Evolutionary conservation across 2,113 vertebrate species (phyloP), one percentile per base, ranked within the genome.

Genomic region (Corythornis vintsioides): DNA sequence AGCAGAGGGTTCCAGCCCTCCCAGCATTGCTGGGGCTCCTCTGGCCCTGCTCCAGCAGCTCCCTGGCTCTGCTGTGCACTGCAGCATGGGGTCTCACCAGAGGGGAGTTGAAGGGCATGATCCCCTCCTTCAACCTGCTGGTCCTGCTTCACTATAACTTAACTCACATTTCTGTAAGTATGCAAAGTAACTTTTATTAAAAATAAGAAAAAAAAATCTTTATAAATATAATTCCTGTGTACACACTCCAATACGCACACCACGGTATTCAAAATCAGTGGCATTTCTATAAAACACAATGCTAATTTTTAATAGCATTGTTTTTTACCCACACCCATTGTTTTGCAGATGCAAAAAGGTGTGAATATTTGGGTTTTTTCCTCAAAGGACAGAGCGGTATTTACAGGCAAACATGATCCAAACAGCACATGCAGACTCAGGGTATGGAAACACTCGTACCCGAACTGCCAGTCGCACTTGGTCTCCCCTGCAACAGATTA

Each of bases 371-470:
- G 45, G 24, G 33, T 29, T 42, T 75, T 90, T 29, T 42, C 67
- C 86, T 98, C 97, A 99, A 81, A 99, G 98, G 18, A 99, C 98
- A 11, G 98, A 99, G 76, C 98, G 98, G 88, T 99, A 99, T 98
- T 99, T 99, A 98, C 99, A 99, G 82, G 99, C 99, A 97, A 99
- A 99, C 99, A 99, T 99, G 93, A 99, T 98, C 99, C 99, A 99
- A 90, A 99, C 98, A 28, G 99, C 99, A 92, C 99, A 99, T 0
- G 98, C 98, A 50, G 98, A 98, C 95, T 99, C 99, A 22, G 99
- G 99, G 92, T 99, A 99, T 10, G 97, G 91, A 94, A 99, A 99
- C 75, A 99, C 98, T 66, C 99, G 97, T 7, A 98, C 99, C 24
- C 99, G 98, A 53, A 99, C 98, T 3, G 99, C 99, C 65, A 99